Evolutionary conservation across 2,797 vertebrate genomes (phyloP).

Genomic region (Sebastiscus tertius): DNA sequence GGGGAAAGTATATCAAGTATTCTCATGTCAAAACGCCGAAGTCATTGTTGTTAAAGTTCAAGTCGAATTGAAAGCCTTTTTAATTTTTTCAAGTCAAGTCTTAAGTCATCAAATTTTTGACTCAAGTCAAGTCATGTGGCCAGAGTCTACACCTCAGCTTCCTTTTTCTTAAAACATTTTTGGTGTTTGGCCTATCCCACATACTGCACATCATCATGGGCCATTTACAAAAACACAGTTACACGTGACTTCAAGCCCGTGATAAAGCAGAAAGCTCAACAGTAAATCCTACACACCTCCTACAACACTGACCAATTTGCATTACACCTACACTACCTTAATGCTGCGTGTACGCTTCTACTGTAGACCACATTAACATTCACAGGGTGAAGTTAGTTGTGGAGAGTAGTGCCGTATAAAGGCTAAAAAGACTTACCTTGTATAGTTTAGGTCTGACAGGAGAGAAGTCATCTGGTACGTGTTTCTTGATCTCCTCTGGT

Average conservation of each 20-base stretch:
- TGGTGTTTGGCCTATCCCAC: neutral
- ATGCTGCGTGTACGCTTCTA: neutral
- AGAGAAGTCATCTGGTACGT: slow-evolving; percentile 92
- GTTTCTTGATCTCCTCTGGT: slow-evolving; percentile 90
- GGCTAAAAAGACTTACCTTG: slow-evolving; percentile 82
- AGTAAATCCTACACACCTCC: neutral
- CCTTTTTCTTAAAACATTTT: neutral
- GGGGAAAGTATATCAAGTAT: too few species aligned
- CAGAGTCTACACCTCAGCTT: too few species aligned
- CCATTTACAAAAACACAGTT: neutral
- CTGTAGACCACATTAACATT: neutral
- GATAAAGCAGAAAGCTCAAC: neutral
- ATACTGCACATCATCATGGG: neutral
- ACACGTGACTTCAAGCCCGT: neutral
- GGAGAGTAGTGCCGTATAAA: too few species aligned
- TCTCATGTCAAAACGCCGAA: too few species aligned
- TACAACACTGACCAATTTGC: neutral
- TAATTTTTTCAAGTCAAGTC: too few species aligned
- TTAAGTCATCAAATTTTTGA: too few species aligned
- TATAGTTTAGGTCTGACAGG: slow-evolving; percentile 93
- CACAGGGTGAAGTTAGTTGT: neutral
- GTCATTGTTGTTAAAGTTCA: too few species aligned
- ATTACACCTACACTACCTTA: neutral
- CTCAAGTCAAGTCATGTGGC: too few species aligned
- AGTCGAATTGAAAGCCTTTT: too few species aligned